Conservation (phyloP, 2,113 vertebrate species). For the Scalopus aquaticus region DNA sequence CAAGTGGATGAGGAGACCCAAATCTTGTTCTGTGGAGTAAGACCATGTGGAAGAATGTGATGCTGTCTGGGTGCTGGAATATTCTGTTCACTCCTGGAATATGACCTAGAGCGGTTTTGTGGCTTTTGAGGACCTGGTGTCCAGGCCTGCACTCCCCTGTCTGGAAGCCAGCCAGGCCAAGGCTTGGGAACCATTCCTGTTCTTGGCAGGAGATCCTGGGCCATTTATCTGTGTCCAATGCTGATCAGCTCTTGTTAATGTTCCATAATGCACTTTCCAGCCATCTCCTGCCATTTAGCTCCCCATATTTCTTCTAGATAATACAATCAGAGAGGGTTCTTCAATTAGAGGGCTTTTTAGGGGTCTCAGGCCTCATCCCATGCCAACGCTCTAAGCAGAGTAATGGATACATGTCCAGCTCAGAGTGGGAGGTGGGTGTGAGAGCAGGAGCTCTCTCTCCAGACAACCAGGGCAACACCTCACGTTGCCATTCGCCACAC, state of each 20-base stretch:
- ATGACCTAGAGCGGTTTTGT: neutral
- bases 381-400: neutral
- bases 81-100: neutral
- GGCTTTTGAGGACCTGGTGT: neutral
- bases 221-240: constrained; percentile 67
- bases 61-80: neutral
- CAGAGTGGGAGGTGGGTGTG: neutral
- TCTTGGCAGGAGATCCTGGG: constrained; percentile 39
- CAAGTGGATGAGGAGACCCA: neutral
- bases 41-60: neutral
- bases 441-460: neutral
- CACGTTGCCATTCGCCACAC: rapidly evolving
- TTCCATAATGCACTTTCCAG: constrained; percentile 53
- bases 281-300: constrained; percentile 67
- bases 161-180: constrained; percentile 57
- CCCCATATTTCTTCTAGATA: constrained; percentile 58
- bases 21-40: neutral
- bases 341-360: constrained; percentile 28
- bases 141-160: neutral
- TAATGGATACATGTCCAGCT: neutral
- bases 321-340: constrained; percentile 64
- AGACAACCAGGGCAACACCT: rapidly evolving
- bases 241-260: constrained; percentile 62
- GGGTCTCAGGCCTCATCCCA: neutral
- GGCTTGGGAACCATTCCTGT: neutral